Evolutionary conservation across 2,888 invertebrate species (phyloP).

Genomic region (Parasteatoda lunata): DNA sequence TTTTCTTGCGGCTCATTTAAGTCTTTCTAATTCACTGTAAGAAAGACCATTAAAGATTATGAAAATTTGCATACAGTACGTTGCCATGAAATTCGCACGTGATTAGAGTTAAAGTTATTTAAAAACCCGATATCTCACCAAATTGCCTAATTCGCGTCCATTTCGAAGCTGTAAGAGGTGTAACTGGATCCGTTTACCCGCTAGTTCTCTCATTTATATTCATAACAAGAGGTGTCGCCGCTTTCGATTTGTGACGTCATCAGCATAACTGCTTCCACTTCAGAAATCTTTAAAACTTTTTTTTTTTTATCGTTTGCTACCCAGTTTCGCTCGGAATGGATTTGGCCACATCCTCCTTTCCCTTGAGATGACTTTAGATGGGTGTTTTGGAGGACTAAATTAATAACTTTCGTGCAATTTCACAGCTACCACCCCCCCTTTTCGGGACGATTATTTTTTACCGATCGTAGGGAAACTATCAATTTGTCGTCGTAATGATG

Average conservation of each 20-base stretch:
- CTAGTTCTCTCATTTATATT: constrained; percentile 52
- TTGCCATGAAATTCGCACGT: constrained; percentile 9
- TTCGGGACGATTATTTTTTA: constrained; percentile 52
- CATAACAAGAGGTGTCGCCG: constrained; percentile 35
- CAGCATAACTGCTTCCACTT: not conserved
- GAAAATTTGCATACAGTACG: constrained; percentile 63
- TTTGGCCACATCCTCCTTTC: not conserved
- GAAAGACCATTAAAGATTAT: constrained; percentile 58
- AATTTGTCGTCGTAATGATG: constrained; percentile 61
- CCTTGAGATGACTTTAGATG: constrained; percentile 1
- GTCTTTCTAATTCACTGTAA: constrained; percentile 44
- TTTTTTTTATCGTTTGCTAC: constrained; percentile 1
- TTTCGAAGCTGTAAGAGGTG: not conserved
- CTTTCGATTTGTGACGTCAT: constrained; percentile 41
- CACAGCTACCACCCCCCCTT: constrained; percentile 26
- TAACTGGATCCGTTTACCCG: constrained; percentile 6
- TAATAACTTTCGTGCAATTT: constrained; percentile 55
- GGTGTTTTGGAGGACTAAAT: constrained; percentile 49
- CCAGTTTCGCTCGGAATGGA: not conserved
- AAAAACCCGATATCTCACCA: constrained; percentile 56
- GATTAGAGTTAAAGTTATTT: constrained; percentile 58
- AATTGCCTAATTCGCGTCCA: constrained; percentile 49
- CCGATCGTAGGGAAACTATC: constrained; percentile 61
- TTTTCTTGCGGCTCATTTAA: constrained; percentile 4
- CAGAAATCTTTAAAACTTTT: not conserved